A percentile compares a stretch with the other conserved stretches of the same genome.
Conservation (phyloP, 2,113 vertebrate species). For the Psilopogon haemacephalus region DNA sequence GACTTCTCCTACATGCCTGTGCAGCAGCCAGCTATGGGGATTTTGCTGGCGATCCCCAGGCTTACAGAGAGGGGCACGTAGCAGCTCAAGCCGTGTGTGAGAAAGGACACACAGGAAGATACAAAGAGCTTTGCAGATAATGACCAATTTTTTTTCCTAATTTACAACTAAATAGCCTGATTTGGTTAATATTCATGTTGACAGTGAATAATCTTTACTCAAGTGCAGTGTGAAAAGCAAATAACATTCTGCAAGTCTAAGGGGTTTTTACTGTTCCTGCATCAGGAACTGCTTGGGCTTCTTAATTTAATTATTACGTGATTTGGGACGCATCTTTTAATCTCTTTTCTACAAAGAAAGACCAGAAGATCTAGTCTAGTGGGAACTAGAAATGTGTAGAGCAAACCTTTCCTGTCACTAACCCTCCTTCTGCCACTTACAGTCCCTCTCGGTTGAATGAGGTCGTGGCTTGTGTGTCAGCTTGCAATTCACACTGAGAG, state of each 20-base stretch:
- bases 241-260: not conserved
- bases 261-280: not conserved
- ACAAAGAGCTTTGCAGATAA: not conserved
- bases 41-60: not conserved
- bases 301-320: not conserved
- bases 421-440: not conserved
- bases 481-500: not conserved
- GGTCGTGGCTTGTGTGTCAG: fast-evolving
- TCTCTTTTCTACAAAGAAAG: not conserved
- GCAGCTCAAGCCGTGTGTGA: not conserved
- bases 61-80: not conserved
- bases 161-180: not conserved
- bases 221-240: constrained; percentile 6
- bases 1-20: not conserved
- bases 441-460: not conserved
- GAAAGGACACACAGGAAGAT: not conserved
- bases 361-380: not conserved
- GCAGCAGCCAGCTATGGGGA: not conserved
- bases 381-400: not conserved
- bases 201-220: not conserved
- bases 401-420: not conserved
- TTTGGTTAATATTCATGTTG: not conserved
- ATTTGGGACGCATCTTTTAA: not conserved
- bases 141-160: not conserved
- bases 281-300: not conserved